phyloP scores from a whole-genome alignment of 2,888 invertebrate genomes.

The Lepeophtheirus nordmannii region DNA sequence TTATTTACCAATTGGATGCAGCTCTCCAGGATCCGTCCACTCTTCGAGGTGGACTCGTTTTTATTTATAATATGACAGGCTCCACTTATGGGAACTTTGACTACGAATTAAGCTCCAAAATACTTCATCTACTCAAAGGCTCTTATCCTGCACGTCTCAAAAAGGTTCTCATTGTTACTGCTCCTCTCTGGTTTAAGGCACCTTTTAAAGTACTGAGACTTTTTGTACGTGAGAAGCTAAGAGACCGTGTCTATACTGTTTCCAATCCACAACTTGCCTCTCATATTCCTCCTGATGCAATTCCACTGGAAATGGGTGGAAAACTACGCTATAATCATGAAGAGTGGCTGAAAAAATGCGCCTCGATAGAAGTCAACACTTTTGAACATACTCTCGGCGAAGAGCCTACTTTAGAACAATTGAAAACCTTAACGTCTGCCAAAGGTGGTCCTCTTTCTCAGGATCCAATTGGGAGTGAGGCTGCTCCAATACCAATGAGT shows the following conservation, averaged over 20 bases:
- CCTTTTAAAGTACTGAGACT: constrained; percentile 80
- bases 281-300: constrained; percentile 74
- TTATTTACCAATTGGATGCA: constrained; percentile 47
- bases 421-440: constrained; percentile 4
- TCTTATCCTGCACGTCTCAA: constrained; percentile 92
- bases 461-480: too few relatives aligned
- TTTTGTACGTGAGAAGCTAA: constrained; percentile 84
- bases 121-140: constrained; percentile 86
- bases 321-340: constrained; percentile 70
- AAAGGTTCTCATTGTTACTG: constrained; percentile 90
- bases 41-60: constrained; percentile 82
- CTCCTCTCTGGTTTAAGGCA: constrained; percentile 94
- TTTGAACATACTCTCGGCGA: background rate
- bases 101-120: constrained; percentile 92
- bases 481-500: background rate
- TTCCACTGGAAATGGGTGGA: constrained; percentile 79
- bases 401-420: constrained; percentile 15
- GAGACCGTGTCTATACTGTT: constrained; percentile 88
- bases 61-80: constrained; percentile 96
- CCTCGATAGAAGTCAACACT: constrained; percentile 29
- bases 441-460: too few relatives aligned
- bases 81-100: constrained; percentile 96
- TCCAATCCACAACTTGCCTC: constrained; percentile 57
- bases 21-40: constrained; percentile 79
- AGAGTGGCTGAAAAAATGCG: constrained; percentile 62